These are phyloP conservation scores for Cheilosia vulpina DNA, from an alignment of 2,888 invertebrate genomes.

Conservation along the genomic window DNA sequence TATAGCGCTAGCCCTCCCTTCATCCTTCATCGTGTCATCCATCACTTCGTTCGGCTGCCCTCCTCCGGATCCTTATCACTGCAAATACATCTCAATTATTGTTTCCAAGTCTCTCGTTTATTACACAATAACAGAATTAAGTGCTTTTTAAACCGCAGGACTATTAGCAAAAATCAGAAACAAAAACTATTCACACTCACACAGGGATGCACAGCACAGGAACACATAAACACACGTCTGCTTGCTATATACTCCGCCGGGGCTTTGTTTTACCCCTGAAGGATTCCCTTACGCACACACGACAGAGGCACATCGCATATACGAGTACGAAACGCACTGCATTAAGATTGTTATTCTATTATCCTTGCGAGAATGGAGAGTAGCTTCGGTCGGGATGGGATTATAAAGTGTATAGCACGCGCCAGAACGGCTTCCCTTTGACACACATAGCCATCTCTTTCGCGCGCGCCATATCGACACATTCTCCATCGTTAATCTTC, in stretches of 20 bases:
- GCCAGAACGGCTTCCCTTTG: conserved; percentile 33
- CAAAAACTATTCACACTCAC: conserved; percentile 75
- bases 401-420: conserved; percentile 47
- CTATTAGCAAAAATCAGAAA: conserved; percentile 75
- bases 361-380: conserved; percentile 59
- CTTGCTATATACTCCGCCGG: conserved; percentile 34
- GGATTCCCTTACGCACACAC: conserved; percentile 45
- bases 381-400: conserved; percentile 33
- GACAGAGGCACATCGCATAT: conserved; percentile 13
- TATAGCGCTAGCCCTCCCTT: conserved; percentile 15
- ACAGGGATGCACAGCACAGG: conserved; percentile 1
- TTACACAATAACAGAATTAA: conserved; percentile 79
- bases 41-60: background rate
- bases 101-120: conserved; percentile 77
- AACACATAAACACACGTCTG: background rate
- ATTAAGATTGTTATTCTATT: conserved; percentile 71
- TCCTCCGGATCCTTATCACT: conserved; percentile 54
- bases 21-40: conserved; percentile 54
- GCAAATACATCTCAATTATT: conserved; percentile 76
- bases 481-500: conserved; percentile 63
- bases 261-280: conserved; percentile 55
- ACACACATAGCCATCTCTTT: conserved; percentile 46
- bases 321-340: conserved; percentile 44
- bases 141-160: conserved; percentile 78
- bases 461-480: background rate